Conservation (phyloP, 1,140 invertebrate species). For the Eumeta japonica region DNA sequence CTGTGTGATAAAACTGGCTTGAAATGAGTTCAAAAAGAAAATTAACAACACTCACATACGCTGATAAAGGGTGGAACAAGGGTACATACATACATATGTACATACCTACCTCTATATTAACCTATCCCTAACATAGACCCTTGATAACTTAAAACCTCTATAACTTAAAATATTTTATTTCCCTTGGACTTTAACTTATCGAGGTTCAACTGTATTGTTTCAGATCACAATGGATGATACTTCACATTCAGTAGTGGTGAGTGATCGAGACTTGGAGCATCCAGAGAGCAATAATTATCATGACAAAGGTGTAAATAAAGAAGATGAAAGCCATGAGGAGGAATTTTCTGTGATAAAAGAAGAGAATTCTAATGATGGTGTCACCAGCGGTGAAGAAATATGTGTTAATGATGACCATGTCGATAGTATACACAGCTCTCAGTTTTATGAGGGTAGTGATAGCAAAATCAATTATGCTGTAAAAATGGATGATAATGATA, state of each 20-base stretch:
- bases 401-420: slow-evolving; percentile 42
- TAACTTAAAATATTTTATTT: background rate
- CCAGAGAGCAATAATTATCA: slow-evolving; percentile 12
- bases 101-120: too few relatives aligned
- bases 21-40: too few relatives aligned
- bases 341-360: slow-evolving; percentile 29
- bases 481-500: slow-evolving; percentile 52
- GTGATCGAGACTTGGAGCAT: background rate
- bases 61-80: too few relatives aligned
- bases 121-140: too few relatives aligned
- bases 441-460: slow-evolving; percentile 53
- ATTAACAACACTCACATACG: too few relatives aligned
- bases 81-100: too few relatives aligned
- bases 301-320: slow-evolving; percentile 11
- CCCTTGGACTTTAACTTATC: slow-evolving; percentile 10
- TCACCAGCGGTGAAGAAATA: slow-evolving; percentile 42
- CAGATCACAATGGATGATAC: slow-evolving; percentile 19
- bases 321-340: slow-evolving; percentile 17
- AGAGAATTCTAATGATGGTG: slow-evolving; percentile 43
- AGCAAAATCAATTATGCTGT: slow-evolving; percentile 49
- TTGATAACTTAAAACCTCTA: too few relatives aligned
- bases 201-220: slow-evolving; percentile 9
- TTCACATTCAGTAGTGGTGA: slow-evolving; percentile 3
- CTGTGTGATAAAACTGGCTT: too few relatives aligned
- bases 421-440: slow-evolving; percentile 39